Percentiles rank a stretch among this genome's conserved stretches.
Evolutionary conservation across 2,888 invertebrate genomes (phyloP).

Genomic region (Bellardia bayeri): DNA sequence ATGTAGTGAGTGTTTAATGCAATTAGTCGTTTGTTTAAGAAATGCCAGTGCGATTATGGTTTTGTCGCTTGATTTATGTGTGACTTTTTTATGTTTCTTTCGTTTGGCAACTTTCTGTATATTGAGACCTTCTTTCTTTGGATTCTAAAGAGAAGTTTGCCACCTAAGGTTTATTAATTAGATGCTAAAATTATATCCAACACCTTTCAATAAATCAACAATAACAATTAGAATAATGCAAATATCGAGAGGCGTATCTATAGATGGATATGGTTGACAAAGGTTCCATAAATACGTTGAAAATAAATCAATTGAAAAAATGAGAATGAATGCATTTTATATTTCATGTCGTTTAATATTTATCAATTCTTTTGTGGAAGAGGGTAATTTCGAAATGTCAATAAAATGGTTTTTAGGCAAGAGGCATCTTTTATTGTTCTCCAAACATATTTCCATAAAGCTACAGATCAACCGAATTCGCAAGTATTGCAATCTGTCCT

Average conservation of each 20-base stretch:
- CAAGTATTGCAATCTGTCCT: too few relatives aligned
- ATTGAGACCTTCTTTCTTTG: not conserved
- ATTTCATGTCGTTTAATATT: not conserved
- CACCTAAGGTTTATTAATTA: slow-evolving; percentile 73
- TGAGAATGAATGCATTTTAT: slow-evolving; percentile 47
- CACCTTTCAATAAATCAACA: slow-evolving; percentile 68
- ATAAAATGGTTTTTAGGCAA: slow-evolving; percentile 39
- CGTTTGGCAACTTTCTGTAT: slow-evolving; percentile 5
- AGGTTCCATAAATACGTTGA: slow-evolving; percentile 34
- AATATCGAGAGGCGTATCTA: slow-evolving; percentile 68
- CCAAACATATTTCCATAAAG: not conserved
- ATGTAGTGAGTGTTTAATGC: slow-evolving; percentile 65
- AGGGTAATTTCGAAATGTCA: slow-evolving; percentile 18
- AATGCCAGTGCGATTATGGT: slow-evolving; percentile 64
- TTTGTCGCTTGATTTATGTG: slow-evolving; percentile 67
- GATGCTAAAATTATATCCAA: slow-evolving; percentile 70
- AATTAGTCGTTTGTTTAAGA: slow-evolving; percentile 68
- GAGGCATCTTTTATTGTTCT: not conserved
- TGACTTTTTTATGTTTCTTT: slow-evolving; percentile 46
- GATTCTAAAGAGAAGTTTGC: slow-evolving; percentile 34
- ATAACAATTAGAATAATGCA: slow-evolving; percentile 70
- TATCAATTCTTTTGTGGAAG: not conserved
- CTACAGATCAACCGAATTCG: too few relatives aligned
- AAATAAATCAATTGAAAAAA: slow-evolving; percentile 67
- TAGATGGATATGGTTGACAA: slow-evolving; percentile 51